Percentiles rank a stretch among this genome's conserved stretches.
These are phyloP conservation scores for Nebria brevicollis DNA, from an alignment of 2,888 invertebrate species.

Conservation along the genomic window DNA sequence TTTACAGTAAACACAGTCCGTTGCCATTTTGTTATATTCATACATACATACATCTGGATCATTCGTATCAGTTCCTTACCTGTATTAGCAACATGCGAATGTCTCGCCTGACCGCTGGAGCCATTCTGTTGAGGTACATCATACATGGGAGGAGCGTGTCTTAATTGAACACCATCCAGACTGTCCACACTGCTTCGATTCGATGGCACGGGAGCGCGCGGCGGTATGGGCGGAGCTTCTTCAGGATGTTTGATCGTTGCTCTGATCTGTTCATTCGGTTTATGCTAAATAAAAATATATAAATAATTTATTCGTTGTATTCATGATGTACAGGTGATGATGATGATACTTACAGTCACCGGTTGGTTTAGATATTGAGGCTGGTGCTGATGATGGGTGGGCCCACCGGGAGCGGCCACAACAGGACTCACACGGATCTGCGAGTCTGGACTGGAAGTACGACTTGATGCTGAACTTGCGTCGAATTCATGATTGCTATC, in stretches of 20 bases:
- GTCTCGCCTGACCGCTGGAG: conserved; percentile 31
- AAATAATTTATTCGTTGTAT: background rate
- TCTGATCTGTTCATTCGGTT: conserved; percentile 34
- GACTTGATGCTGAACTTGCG: conserved; percentile 67
- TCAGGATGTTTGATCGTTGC: conserved; percentile 38
- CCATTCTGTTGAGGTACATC: conserved; percentile 43
- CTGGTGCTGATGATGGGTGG: conserved; percentile 42
- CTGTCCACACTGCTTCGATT: conserved; percentile 36
- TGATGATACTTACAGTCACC: background rate
- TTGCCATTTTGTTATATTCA: background rate
- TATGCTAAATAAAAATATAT: background rate
- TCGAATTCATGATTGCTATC: conserved; percentile 60
- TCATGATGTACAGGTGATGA: background rate
- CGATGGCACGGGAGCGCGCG: conserved; percentile 31
- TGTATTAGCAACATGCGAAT: conserved; percentile 17
- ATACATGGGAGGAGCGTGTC: conserved; percentile 27
- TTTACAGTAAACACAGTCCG: too few species aligned
- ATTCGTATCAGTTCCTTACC: background rate
- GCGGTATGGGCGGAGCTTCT: conserved; percentile 45
- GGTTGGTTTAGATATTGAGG: conserved; percentile 56
- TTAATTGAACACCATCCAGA: conserved; percentile 32
- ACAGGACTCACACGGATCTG: conserved; percentile 58
- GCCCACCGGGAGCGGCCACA: conserved; percentile 36
- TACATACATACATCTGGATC: background rate
- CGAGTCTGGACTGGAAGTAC: conserved; percentile 68